Percentiles rank a stretch among this genome's conserved stretches.
phyloP scores from a whole-genome alignment of 2,113 vertebrate species.

The Motacilla tschutschensis region DNA sequence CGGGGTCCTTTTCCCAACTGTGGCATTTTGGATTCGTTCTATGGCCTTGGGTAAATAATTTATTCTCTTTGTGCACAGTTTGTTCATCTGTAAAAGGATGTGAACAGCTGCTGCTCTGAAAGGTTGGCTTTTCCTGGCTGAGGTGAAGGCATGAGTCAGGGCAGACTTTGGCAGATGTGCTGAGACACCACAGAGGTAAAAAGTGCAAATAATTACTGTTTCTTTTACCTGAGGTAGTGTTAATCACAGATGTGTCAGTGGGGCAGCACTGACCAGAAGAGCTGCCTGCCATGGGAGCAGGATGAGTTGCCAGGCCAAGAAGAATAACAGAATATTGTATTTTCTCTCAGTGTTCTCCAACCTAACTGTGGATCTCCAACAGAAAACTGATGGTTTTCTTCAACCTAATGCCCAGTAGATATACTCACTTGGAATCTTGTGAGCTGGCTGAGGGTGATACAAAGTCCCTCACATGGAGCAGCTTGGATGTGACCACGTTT shows the following conservation, averaged over 20 bases:
- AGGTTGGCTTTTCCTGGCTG: constrained; percentile 3
- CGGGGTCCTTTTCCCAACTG: background rate
- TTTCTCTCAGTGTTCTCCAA: background rate
- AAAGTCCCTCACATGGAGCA: background rate
- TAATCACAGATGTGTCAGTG: too few species aligned
- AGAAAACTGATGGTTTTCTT: background rate
- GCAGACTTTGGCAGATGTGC: background rate
- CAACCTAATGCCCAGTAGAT: background rate
- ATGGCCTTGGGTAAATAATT: constrained; percentile 23
- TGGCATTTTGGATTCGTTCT: background rate
- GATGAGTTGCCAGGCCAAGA: background rate
- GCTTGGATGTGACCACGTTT: background rate
- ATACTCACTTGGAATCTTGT: background rate
- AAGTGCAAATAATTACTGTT: background rate
- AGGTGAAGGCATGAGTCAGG: background rate
- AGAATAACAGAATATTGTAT: background rate
- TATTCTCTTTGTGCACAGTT: background rate
- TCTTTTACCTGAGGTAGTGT: background rate
- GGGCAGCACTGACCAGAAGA: background rate
- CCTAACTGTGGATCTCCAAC: background rate
- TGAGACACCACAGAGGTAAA: background rate
- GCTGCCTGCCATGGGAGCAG: background rate
- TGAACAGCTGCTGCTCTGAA: background rate
- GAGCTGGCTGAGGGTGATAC: background rate
- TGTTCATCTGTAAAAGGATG: background rate